Evolutionary conservation across 2,888 invertebrate species (phyloP), one percentile per base, ranked within the genome.

Genomic region (Luffia ferchaultella): DNA sequence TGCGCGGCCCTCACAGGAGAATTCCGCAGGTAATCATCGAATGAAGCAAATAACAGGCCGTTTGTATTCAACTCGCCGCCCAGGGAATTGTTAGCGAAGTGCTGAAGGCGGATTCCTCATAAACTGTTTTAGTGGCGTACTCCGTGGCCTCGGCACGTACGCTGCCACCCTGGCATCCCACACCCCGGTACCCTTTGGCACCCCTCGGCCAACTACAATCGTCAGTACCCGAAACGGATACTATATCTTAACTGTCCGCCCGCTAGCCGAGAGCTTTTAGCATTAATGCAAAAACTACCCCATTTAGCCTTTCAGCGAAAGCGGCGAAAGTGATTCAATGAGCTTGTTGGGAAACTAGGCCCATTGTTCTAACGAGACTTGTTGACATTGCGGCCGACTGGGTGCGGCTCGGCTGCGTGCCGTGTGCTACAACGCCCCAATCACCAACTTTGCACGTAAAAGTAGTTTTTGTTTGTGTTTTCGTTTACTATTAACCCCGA

Each of bases 211-310:
- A 48, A 42, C 41, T 48, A 48, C 48, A 48, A 48, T 48, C 47
- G 47, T 47, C 47, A 47, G n/a, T 18, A 17, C 16, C 9, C 15
- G 42, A 3, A 42, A 40, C 41, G 48, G 42, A 17, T 42, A 42
- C 30, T 16, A 16, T 18, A 16, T 30, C 42, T 18, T 42, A 16
- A 42, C 48, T 12, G 30, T 30, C 30, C 30, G 16, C 42, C 42
- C 48, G 16, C 48, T n/a, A 42, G 48, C 18, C 16, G 48, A 48
- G 20, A 20, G 49, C 49, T 49, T 49, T 49, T 43, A 49, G 42
- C 49, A 49, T 49, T 43, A 49, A 49, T 49, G 49, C 42, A 49
- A 49, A 49, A 49, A 42, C 49, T 43, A 20, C 49, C 49, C 42
- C 43, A 20, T 49, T 49, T 49, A 19, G 43, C 7, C 42, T 48